Percentiles rank a stretch among this genome's conserved stretches.
Evolutionary conservation across 2,888 invertebrate genomes (phyloP).

Genomic region (Eristalinus aeneus): DNA sequence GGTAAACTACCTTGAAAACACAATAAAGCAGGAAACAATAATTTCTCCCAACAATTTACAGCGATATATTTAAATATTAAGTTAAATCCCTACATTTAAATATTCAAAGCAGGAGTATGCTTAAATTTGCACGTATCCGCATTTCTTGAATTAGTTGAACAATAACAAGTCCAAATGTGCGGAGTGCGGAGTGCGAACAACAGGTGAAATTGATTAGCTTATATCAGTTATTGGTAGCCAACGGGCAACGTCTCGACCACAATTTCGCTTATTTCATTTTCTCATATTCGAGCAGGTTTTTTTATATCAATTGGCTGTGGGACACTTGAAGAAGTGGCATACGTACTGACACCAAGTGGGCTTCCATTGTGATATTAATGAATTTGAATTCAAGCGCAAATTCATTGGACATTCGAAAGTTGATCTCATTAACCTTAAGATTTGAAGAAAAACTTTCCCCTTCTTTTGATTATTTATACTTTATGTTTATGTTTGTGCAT

Average conservation of each 20-base stretch:
- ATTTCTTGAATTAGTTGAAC: slow-evolving; percentile 24
- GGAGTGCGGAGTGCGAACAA: neutral
- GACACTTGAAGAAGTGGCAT: neutral
- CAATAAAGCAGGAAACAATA: neutral
- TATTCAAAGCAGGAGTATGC: too few species aligned
- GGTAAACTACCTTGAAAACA: neutral
- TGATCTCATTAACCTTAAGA: neutral
- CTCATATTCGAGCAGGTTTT: neutral
- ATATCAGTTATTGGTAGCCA: neutral
- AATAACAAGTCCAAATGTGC: slow-evolving; percentile 32
- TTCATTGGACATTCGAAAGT: neutral
- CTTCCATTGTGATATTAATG: slow-evolving; percentile 15
- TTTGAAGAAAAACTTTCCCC: neutral
- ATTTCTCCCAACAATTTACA: neutral
- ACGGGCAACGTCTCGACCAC: neutral
- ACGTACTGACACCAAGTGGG: slow-evolving; percentile 28
- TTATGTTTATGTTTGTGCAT: neutral
- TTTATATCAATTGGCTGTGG: neutral
- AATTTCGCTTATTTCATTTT: neutral
- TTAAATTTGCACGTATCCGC: neutral
- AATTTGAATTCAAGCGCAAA: slow-evolving; percentile 25
- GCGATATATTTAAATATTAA: neutral
- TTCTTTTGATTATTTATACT: neutral
- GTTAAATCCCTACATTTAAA: neutral
- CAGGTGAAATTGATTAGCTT: slow-evolving; percentile 25